Conservation (phyloP, 30 jellyfish, hydroid and myxozoan species). For the Aurelia aurita region DNA sequence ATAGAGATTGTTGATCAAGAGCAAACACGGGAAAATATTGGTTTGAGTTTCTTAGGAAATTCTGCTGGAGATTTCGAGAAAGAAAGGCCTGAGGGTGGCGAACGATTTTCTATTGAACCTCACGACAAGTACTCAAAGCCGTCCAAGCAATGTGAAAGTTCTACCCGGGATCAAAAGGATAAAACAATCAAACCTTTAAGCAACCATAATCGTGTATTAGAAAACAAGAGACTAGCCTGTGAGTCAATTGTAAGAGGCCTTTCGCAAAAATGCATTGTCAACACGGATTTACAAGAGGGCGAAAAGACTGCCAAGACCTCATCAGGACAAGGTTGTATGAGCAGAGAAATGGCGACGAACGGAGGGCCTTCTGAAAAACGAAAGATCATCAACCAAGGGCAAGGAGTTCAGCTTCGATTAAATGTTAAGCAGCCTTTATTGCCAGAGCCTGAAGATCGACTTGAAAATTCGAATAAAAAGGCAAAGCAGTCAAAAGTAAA, state of each 20-base stretch:
- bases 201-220: constrained; percentile 63
- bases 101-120: neutral
- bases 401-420: constrained; percentile 64
- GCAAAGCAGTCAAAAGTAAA: constrained; percentile 6
- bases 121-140: constrained; percentile 11
- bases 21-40: neutral
- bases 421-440: constrained; percentile 27
- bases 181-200: constrained; percentile 64
- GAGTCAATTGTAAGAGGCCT: constrained; percentile 57
- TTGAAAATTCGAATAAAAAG: neutral
- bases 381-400: constrained; percentile 51
- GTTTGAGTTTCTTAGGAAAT: constrained; percentile 16
- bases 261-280: constrained; percentile 60
- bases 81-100: neutral
- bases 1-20: constrained; percentile 46
- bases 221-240: constrained; percentile 62
- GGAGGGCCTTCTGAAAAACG: constrained; percentile 13
- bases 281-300: constrained; percentile 27
- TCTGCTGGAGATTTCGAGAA: constrained; percentile 19
- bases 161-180: constrained; percentile 25
- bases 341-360: constrained; percentile 15
- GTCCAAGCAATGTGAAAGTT: neutral
- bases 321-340: constrained; percentile 4
- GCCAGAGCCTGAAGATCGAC: neutral
- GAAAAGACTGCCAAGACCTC: neutral